These are phyloP conservation scores for Ips typographus DNA, from an alignment of 1,140 invertebrate genomes.

Conservation along the genomic window DNA sequence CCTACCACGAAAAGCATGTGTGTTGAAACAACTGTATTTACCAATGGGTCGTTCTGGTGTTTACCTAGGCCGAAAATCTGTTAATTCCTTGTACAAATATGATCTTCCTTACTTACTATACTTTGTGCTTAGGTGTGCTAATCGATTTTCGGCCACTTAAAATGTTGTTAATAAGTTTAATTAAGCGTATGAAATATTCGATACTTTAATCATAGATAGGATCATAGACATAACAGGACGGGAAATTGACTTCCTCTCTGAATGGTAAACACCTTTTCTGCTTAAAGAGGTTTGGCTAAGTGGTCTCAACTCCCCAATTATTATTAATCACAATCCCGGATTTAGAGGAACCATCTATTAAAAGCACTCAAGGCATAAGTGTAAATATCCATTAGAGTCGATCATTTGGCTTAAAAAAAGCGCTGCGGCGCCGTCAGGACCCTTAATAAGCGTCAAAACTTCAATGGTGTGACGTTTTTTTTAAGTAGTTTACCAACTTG, in stretches of 20 bases:
- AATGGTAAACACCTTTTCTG: not conserved
- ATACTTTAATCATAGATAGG: not conserved
- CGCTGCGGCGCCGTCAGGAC: conserved; percentile 13
- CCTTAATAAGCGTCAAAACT: conserved; percentile 18
- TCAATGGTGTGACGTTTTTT: conserved; percentile 15
- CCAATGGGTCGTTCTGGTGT: conserved; percentile 6
- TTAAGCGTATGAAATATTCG: not conserved
- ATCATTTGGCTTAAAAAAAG: conserved; percentile 17
- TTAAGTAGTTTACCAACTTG: conserved; percentile 21
- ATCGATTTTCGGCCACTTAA: not conserved
- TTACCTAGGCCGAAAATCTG: conserved; percentile 18
- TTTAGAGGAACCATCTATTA: conserved; percentile 22
- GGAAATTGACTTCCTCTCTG: not conserved
- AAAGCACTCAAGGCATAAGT: conserved; percentile 14
- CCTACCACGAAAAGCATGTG: conserved; percentile 4
- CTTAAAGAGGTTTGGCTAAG: not conserved
- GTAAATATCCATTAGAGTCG: conserved; percentile 28
- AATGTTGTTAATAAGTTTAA: not conserved
- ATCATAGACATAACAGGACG: not conserved
- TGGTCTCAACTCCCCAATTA: not conserved
- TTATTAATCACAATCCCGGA: conserved; percentile 19
- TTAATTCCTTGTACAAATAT: conserved; percentile 18
- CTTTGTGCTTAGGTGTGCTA: not conserved
- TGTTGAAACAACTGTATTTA: conserved; percentile 24
- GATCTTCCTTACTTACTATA: too few species aligned